These are phyloP conservation scores for Alaudala cheleensis DNA, from an alignment of 2,113 vertebrate species.

Conservation along the genomic window DNA sequence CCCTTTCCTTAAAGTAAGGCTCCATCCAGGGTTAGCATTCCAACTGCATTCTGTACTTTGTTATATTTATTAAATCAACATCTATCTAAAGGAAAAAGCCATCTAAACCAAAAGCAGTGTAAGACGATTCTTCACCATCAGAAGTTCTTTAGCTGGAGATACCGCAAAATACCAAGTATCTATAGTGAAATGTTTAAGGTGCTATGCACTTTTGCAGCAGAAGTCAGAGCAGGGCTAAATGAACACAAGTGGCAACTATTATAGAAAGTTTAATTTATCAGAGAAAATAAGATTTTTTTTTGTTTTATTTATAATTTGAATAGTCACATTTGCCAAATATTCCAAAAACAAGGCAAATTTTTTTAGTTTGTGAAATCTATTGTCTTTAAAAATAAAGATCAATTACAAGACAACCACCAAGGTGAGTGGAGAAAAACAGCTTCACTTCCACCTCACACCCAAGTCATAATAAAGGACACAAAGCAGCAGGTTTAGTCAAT, in stretches of 20 bases:
- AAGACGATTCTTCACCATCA: not conserved
- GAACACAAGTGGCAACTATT: not conserved
- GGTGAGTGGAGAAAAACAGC: not conserved
- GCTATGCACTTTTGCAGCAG: not conserved
- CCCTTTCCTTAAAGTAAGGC: not conserved
- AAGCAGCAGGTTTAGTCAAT: not conserved
- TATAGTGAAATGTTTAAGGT: not conserved
- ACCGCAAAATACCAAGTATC: not conserved
- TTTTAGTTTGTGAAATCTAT: not conserved
- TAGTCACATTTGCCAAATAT: not conserved
- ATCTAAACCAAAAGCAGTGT: not conserved
- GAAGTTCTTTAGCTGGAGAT: not conserved
- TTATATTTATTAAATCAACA: not conserved
- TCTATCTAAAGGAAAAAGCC: not conserved
- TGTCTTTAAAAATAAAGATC: not conserved
- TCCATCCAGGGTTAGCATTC: not conserved
- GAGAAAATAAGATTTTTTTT: not conserved
- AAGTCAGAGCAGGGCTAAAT: not conserved
- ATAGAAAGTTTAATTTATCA: not conserved
- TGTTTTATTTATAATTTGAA: not conserved
- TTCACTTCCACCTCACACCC: not conserved
- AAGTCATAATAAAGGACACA: not conserved
- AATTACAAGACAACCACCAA: not conserved
- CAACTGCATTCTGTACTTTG: not conserved
- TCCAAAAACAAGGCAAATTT: rapidly evolving